These are phyloP conservation scores for Ctenicera cuprea DNA, from an alignment of 2,888 invertebrate genomes.

Conservation along the genomic window DNA sequence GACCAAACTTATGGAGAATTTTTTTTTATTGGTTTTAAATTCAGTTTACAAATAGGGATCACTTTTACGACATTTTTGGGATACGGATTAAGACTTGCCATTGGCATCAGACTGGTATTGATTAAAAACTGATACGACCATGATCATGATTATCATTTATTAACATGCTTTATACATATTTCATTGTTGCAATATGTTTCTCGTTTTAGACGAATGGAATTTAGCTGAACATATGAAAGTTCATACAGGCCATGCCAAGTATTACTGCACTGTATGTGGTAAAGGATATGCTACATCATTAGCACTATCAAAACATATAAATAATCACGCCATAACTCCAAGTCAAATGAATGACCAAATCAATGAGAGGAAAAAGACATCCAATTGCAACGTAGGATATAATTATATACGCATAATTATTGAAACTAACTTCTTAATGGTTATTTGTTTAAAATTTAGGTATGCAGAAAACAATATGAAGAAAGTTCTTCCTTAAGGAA, in stretches of 20 bases:
- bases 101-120: too few species aligned
- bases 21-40: too few species aligned
- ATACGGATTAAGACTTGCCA: too few species aligned
- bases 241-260: constrained; percentile 68
- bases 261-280: constrained; percentile 67
- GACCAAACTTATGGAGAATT: too few species aligned
- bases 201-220: constrained; percentile 68
- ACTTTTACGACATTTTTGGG: too few species aligned
- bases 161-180: too few species aligned
- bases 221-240: constrained; percentile 69
- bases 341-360: constrained; percentile 21
- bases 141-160: too few species aligned
- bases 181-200: neutral
- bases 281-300: constrained; percentile 64
- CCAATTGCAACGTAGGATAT: constrained; percentile 63
- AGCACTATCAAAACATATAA: constrained; percentile 64
- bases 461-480: constrained; percentile 66
- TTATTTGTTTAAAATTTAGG: constrained; percentile 54
- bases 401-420: neutral
- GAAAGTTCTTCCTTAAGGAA: constrained; percentile 64
- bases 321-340: constrained; percentile 50
- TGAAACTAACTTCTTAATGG: neutral
- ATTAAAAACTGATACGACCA: too few species aligned
- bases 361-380: constrained; percentile 40
- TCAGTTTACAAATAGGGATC: too few species aligned